Percentiles rank a stretch among this genome's conserved stretches.
Evolutionary conservation across 2,888 invertebrate species (phyloP).

Genomic region (Apodemia zela): DNA sequence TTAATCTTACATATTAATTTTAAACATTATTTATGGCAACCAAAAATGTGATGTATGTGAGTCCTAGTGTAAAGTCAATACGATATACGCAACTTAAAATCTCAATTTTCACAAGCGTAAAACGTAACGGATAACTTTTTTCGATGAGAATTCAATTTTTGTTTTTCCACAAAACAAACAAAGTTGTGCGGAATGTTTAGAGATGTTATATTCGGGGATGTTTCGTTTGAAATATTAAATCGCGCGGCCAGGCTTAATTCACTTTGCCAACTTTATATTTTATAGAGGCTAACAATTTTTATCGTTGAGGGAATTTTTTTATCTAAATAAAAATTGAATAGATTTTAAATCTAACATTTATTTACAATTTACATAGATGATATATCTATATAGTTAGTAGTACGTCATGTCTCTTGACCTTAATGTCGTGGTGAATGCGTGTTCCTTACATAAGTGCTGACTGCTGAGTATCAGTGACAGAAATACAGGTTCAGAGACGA

Average conservation of each 20-base stretch:
- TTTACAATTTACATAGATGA: not conserved
- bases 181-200: conserved; percentile 7
- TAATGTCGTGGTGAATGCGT: too few relatives aligned
- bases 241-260: conserved; percentile 10
- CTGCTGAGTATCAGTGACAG: too few relatives aligned
- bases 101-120: not conserved
- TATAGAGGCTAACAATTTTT: not conserved
- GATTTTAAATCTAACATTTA: not conserved
- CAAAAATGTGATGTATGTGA: too few relatives aligned
- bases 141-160: not conserved
- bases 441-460: too few relatives aligned
- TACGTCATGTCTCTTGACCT: too few relatives aligned
- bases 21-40: too few relatives aligned
- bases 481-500: too few relatives aligned
- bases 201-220: conserved; percentile 6
- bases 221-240: conserved; percentile 15
- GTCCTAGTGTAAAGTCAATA: too few relatives aligned
- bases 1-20: too few relatives aligned
- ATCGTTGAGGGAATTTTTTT: not conserved
- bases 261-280: conserved; percentile 10
- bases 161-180: not conserved
- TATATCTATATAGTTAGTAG: too few relatives aligned
- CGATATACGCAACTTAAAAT: not conserved
- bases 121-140: not conserved
- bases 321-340: not conserved